Evolutionary conservation across 2,797 vertebrate species (phyloP), one percentile per base, ranked within the genome.

Genomic region (Phoxinus dragarum): DNA sequence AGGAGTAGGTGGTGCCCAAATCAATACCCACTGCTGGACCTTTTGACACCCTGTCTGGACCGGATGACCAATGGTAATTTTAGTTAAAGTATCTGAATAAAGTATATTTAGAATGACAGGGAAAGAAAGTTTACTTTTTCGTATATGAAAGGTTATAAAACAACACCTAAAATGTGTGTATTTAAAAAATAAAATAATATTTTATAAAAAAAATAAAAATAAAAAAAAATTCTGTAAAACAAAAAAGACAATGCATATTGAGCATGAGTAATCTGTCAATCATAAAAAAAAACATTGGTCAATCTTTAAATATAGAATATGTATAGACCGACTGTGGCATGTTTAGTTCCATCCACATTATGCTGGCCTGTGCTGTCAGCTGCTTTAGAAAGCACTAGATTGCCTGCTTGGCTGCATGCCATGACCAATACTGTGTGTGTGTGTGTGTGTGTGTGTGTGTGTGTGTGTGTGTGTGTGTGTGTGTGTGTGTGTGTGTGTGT

Each of bases 1-100:
- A 96, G 91, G 96, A 96, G 89, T 96, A 96, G 86, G 96, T 96
- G 92, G 96, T 96, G 10, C 95, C 95, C 67, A 96, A 91, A 90
- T 96, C 95, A 90, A 96, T 96, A 49, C 95, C 95, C 9, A 96
- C 94, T 80, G 95, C 95, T 89, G 96, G 95, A 92, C 94, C 95
- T 94, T 96, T 96, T 87, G 95, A 95, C 95, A 96, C 96, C 89
- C 92, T 91, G 66, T 36, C 76, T 87, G 88, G 6, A 87, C 61
- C 21, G 86, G 14, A 75, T 52, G 3, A 34, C 14, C 59, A 64
- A 23, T 38, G 1, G 5, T 14, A 5, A 73, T 21, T 73, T 27
- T 56, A 23, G 11, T 17, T 17, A 17, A n/a, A 54, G 12, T 68
- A 68, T 59, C 19, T 5, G 34, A 69, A 47, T 17, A 21, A 19